Evolutionary conservation across 1,140 invertebrate species (phyloP).

Genomic region (Aphaenogaster rudis): DNA sequence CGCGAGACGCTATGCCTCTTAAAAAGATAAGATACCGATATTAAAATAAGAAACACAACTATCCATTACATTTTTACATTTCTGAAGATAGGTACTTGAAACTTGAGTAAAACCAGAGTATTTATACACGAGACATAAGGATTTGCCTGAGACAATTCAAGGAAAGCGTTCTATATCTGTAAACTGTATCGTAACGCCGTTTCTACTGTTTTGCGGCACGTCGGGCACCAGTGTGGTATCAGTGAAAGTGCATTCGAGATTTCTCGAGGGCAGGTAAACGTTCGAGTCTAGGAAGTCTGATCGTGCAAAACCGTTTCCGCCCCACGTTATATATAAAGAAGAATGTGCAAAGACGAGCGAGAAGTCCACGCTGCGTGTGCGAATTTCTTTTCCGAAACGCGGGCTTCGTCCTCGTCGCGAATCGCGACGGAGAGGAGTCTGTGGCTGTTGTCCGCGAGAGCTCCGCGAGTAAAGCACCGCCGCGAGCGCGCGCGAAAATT

Average conservation of each 20-base stretch:
- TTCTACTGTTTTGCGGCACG: neutral
- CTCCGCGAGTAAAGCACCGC: neutral
- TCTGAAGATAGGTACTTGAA: neutral
- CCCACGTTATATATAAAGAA: neutral
- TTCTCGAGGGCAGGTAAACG: neutral
- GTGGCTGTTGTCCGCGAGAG: neutral
- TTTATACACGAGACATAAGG: neutral
- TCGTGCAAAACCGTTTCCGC: neutral
- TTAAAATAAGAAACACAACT: neutral
- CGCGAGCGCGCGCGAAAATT: constrained; percentile 21
- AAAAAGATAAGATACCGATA: neutral
- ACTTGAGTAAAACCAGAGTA: neutral
- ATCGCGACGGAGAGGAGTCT: no score
- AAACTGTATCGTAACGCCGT: constrained; percentile 13
- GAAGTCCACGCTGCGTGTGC: neutral
- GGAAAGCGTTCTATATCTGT: neutral
- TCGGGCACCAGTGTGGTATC: neutral
- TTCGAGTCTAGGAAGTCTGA: neutral
- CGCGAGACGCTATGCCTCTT: neutral
- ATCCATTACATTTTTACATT: neutral
- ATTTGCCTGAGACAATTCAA: neutral
- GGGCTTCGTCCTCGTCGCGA: neutral
- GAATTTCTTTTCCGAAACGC: neutral
- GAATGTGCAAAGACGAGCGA: neutral
- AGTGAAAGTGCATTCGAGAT: constrained; percentile 37